Conservation (phyloP, 2,113 vertebrate genomes). For the Callospermophilus lateralis region DNA sequence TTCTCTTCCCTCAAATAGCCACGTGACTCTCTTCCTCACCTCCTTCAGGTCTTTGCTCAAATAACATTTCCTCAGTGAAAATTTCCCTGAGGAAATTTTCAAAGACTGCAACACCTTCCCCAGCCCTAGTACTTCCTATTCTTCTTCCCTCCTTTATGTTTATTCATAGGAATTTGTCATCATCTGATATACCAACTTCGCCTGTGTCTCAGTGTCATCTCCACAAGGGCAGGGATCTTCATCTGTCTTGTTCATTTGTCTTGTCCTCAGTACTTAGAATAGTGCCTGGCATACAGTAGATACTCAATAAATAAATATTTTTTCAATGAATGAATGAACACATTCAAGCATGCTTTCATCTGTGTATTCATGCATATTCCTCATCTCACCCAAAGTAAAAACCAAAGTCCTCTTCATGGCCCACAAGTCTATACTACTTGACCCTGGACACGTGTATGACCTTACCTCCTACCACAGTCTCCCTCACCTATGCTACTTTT, state of each 20-base stretch:
- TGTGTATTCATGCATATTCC: conserved; percentile 44
- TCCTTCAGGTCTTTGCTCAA: conserved; percentile 27
- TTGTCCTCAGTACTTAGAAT: neutral
- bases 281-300: neutral
- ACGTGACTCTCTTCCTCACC: neutral
- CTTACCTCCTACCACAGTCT: neutral
- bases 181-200: neutral
- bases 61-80: neutral
- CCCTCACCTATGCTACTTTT: neutral
- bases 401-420: neutral
- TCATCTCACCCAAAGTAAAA: conserved; percentile 50
- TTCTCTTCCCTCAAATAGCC: conserved; percentile 15
- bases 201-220: conserved; percentile 7
- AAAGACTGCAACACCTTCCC: conserved; percentile 17
- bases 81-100: conserved; percentile 30
- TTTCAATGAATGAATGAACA: conserved; percentile 39
- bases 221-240: neutral
- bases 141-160: conserved; percentile 11
- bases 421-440: neutral
- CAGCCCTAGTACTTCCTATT: neutral
- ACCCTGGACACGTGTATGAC: neutral
- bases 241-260: neutral
- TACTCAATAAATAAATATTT: conserved; percentile 49
- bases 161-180: conserved; percentile 44
- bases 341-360: conserved; percentile 30